Base-by-base conservation (phyloP, 1,140 invertebrate species). In the Spodoptera litura region DNA sequence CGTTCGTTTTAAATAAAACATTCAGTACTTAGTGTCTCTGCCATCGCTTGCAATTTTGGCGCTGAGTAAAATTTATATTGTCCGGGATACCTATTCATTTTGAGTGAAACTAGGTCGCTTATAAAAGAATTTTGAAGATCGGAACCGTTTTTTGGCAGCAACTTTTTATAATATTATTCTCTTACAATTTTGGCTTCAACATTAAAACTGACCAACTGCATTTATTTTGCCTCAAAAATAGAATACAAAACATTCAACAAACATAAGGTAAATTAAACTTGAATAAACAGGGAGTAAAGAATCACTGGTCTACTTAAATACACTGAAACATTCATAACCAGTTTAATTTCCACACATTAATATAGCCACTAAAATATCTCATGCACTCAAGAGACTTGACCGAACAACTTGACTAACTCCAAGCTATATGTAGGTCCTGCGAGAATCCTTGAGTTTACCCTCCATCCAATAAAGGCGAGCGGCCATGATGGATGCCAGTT, bases 381-480 rank as follows among this genome's bases (percentile, higher is more conserved):
- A 38, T 51, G 35, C 9, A 10, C 62, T 38, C 62, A 10, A 66
- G 62, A 66, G 62, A 49, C 38, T 38, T 49, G 62, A 66, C 38
- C 38, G 49, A 38, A 49, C 62, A 66, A 66, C 62, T 66, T 66
- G 49, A 44, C 38, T 44, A 44, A 44, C 38, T 44, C n/a, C 49
- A 66, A 66, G 62, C 38, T 15, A 49, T n/a, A 66, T 64, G 31
- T 49, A 38, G 12, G 62, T 66, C 62, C 62, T 66, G 20, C 38
- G 62, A 66, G 62, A 66, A 66, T 66, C 62, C 61, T 66, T 66
- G 38, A 66, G 38, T 66, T 66, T 66, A 49, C 51, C 62, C 38
- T 66, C 62, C 58, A 35, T 61, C 27, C 62, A 49, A 49, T 66
- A 49, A 49, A 44, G 11, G 12, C 38, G 49, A 64, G 61, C 44